These are phyloP conservation scores for Melanerpes aurifrons DNA, from an alignment of 2,113 vertebrate genomes.

Conservation along the genomic window DNA sequence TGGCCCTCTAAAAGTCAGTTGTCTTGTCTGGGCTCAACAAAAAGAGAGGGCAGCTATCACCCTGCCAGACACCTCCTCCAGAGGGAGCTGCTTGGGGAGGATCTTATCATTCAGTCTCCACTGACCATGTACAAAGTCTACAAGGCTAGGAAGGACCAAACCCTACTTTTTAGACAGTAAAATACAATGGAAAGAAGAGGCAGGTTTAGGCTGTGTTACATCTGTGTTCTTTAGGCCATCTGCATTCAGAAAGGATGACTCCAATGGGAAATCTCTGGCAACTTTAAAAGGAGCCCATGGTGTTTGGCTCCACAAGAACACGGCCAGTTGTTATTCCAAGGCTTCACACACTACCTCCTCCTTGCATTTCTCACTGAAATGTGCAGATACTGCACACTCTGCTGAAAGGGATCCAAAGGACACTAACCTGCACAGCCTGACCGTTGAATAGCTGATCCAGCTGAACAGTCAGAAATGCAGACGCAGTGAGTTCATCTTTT, in stretches of 20 bases:
- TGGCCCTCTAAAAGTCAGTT: neutral
- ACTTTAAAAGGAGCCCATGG: neutral
- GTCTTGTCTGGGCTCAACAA: neutral
- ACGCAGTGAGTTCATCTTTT: conserved; percentile 86
- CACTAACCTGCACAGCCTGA: conserved; percentile 86
- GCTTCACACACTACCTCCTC: neutral
- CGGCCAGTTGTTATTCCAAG: neutral
- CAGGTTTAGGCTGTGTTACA: neutral
- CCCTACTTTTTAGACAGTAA: neutral
- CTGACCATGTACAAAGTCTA: neutral
- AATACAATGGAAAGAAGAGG: neutral
- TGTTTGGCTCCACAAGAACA: neutral
- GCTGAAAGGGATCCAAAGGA: neutral
- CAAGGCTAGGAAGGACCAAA: neutral
- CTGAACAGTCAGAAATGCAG: conserved; percentile 91
- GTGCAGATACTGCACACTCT: neutral
- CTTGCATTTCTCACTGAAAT: neutral
- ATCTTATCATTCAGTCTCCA: neutral
- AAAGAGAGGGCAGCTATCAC: neutral
- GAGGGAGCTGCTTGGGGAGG: neutral
- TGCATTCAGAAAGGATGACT: neutral
- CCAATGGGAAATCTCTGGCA: neutral
- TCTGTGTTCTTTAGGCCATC: neutral
- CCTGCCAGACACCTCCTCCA: neutral
- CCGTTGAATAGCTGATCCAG: conserved; percentile 85